These are phyloP conservation scores for Vipera ursinii DNA, from an alignment of 2,797 vertebrate genomes.

Conservation along the genomic window DNA sequence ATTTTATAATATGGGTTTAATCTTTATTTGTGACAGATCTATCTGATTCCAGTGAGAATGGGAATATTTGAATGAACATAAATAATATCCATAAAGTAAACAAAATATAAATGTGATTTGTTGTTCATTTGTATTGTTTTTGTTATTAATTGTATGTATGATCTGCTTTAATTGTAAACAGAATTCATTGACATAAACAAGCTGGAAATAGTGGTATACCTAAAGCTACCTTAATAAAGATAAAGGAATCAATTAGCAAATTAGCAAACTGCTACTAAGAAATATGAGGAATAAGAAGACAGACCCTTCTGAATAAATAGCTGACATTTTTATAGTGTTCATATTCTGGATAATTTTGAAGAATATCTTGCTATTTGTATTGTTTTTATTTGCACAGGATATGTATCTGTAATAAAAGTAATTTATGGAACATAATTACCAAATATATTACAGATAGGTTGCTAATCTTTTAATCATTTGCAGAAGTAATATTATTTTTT, in stretches of 20 bases:
- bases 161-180: slow-evolving; percentile 62
- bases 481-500: slow-evolving; percentile 55
- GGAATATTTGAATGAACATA: neutral
- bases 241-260: slow-evolving; percentile 72
- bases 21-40: slow-evolving; percentile 24
- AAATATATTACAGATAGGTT: slow-evolving; percentile 64
- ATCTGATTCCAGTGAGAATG: slow-evolving; percentile 8
- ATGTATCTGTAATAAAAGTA: slow-evolving; percentile 54
- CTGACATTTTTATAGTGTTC: slow-evolving; percentile 53
- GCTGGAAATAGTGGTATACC: slow-evolving; percentile 57
- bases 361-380: slow-evolving; percentile 36
- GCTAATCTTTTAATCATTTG: slow-evolving; percentile 72
- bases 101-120: slow-evolving; percentile 25
- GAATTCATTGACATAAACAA: slow-evolving; percentile 52
- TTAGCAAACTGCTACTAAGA: slow-evolving; percentile 67
- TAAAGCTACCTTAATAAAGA: slow-evolving; percentile 56
- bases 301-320: slow-evolving; percentile 56
- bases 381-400: neutral
- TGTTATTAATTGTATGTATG: slow-evolving; percentile 56
- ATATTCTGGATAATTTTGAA: slow-evolving; percentile 31
- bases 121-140: slow-evolving; percentile 6
- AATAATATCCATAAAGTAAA: slow-evolving; percentile 28
- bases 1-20: slow-evolving; percentile 19
- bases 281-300: slow-evolving; percentile 37
- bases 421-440: slow-evolving; percentile 67